Evolutionary conservation across 2,113 vertebrate species (phyloP).

Genomic region (Takifugu flavidus): DNA sequence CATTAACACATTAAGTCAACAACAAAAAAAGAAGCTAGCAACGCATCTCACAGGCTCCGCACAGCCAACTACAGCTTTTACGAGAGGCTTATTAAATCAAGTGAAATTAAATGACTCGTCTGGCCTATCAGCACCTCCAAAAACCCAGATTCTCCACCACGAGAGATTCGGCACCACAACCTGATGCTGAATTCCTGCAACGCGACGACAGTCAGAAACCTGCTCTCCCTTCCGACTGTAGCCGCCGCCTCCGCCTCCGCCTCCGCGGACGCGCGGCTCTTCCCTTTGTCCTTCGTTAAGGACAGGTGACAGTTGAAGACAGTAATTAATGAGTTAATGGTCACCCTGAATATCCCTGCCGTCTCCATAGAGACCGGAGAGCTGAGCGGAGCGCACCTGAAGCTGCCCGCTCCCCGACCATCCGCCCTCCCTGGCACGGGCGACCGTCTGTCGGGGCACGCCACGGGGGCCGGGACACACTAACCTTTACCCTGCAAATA

Average conservation of each 20-base stretch:
- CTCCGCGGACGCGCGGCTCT: neutral
- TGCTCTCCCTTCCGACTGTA: neutral
- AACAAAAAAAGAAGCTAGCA: no score
- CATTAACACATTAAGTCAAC: no score
- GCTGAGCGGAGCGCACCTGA: conserved; percentile 48
- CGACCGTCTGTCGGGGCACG: conserved; percentile 35
- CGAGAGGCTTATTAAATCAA: no score
- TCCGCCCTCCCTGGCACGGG: conserved; percentile 40
- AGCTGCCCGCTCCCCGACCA: conserved; percentile 60
- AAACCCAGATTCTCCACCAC: no score
- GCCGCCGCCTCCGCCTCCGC: neutral
- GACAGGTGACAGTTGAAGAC: conserved; percentile 50
- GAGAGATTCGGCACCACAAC: no score
- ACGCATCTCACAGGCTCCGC: no score
- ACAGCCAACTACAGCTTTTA: no score
- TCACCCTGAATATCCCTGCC: conserved; percentile 37
- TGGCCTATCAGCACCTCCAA: no score
- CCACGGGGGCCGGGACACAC: conserved; percentile 53
- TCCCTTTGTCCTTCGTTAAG: conserved; percentile 44
- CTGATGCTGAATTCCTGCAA: conserved; percentile 9
- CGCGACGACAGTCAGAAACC: conserved; percentile 15
- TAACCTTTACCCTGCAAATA: conserved; percentile 63
- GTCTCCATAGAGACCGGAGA: conserved; percentile 55
- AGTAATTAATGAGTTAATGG: conserved; percentile 66
- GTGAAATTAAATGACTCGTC: neutral